Evolutionary conservation across 2,113 vertebrate genomes (phyloP).

Genomic region (Pterophyllum scalare): DNA sequence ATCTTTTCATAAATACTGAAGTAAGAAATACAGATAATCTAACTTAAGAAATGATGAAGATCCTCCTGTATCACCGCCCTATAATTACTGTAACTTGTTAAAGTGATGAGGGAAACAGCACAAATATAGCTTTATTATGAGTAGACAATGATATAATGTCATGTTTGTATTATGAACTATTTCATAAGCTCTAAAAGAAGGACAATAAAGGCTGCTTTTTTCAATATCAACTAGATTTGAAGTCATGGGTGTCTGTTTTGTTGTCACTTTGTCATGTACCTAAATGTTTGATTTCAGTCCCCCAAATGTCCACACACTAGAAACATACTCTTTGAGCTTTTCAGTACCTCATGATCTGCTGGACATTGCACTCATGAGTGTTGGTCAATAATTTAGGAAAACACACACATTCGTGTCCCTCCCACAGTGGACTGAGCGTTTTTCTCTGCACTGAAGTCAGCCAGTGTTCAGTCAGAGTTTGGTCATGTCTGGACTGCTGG

Average conservation of each 20-base stretch:
- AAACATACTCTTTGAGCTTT: background rate
- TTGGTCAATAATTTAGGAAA: conserved; percentile 3
- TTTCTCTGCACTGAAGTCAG: conserved; percentile 46
- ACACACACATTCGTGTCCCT: conserved; percentile 29
- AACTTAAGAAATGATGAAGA: too few species aligned
- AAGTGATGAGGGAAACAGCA: too few species aligned
- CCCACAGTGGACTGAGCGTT: conserved; percentile 30
- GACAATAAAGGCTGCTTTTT: background rate
- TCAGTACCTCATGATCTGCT: background rate
- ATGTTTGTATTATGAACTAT: background rate
- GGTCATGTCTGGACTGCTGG: conserved; percentile 73
- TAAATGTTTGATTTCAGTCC: background rate
- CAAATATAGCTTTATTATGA: too few species aligned
- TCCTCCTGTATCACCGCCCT: too few species aligned
- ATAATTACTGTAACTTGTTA: background rate
- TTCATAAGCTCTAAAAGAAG: background rate
- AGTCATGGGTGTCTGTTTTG: rapidly evolving
- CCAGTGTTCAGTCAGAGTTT: conserved; percentile 55
- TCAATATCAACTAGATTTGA: background rate
- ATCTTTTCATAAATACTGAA: too few species aligned
- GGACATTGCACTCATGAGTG: background rate
- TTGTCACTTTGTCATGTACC: background rate
- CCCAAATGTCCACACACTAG: background rate
- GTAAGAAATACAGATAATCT: too few species aligned
- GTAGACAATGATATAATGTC: background rate